Conservation (phyloP, 1,140 invertebrate genomes). For the Drosophila orosa region DNA sequence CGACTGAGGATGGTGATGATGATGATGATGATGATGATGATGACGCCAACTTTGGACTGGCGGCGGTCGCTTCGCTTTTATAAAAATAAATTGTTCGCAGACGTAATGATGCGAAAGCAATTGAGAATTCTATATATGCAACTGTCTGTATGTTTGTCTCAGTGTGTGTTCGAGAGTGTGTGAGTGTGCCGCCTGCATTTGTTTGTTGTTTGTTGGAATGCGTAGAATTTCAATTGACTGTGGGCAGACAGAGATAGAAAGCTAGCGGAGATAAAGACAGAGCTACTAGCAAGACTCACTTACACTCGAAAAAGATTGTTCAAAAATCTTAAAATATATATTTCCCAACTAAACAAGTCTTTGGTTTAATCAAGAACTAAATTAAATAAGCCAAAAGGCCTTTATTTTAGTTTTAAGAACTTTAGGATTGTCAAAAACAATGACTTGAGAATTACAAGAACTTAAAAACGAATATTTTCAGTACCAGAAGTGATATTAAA, state of each 20-base stretch:
- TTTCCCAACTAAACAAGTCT: too few relatives aligned
- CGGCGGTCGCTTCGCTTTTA: slow-evolving; percentile 73
- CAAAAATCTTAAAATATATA: background rate
- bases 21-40: slow-evolving; percentile 43
- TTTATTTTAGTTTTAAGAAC: background rate
- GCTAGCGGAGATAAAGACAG: slow-evolving; percentile 1
- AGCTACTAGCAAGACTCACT: slow-evolving; percentile 8
- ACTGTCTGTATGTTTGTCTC: slow-evolving; percentile 54
- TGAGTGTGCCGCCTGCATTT: slow-evolving; percentile 53
- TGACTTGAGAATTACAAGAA: background rate
- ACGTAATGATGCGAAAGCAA: slow-evolving; percentile 82
- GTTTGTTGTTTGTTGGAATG: slow-evolving; percentile 81
- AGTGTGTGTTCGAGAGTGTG: slow-evolving; percentile 6
- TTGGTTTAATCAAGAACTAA: background rate
- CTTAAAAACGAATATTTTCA: too few relatives aligned
- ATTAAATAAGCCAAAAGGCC: background rate
- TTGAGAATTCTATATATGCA: slow-evolving; percentile 81
- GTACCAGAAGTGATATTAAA: background rate
- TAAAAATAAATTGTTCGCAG: slow-evolving; percentile 82
- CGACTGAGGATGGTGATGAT: slow-evolving; percentile 20
- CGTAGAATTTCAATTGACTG: slow-evolving; percentile 82
- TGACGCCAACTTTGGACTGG: slow-evolving; percentile 50
- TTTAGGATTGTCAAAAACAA: background rate
- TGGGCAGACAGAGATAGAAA: slow-evolving; percentile 43
- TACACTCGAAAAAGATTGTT: slow-evolving; percentile 30